Base-by-base conservation (phyloP, 2,888 invertebrate genomes). In the Tenthredo livida region DNA sequence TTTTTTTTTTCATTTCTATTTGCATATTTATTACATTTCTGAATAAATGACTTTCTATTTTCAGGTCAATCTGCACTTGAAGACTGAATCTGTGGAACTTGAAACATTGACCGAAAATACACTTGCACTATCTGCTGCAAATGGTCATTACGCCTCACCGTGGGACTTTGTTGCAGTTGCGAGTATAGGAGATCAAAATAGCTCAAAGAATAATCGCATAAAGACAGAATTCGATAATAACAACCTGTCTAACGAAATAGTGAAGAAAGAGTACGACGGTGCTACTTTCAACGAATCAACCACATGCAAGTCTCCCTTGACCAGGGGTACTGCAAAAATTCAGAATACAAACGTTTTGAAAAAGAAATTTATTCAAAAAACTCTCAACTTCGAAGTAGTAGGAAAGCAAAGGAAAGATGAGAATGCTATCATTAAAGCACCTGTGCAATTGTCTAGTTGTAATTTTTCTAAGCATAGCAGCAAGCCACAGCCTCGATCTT, bases 51-150 rank as follows among this genome's bases (percentile, higher is more conserved):
- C 15, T 54, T 10, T 3, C 29, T 0, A 58, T 80, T 80, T 80
- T 61, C 61, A 80, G 80, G 37, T 58, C 10, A 58, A 33, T 78
- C 78, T 80, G 40, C 21, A 61, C 33, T 21, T 80, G 61, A 80
- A 80, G 17, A 40, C 43, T 10, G 80, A 80, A 65, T 80, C 61
- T n/a, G 40, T 80, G 15, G 80, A 80, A 25, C 80, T 80, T 21
- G 61, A 80, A 43, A 80, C 80, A 33, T 80, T 80, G 43, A 80
- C 33, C 29, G 61, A 80, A 61, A 43, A 61, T 10, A 80, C 80
- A 21, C 58, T 80, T 21, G 40, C 0, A 6, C 58, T 65, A 61
- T 58, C 40, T n/a, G 2, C 61, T 17, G n/a, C 4, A 1, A 21
- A 80, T 43, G 0, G 37, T 25, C 15, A 21, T 7, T 80, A 80